Evolutionary conservation across 1,140 invertebrate genomes (phyloP).

Genomic region (Phymorhynchus buccinoides): DNA sequence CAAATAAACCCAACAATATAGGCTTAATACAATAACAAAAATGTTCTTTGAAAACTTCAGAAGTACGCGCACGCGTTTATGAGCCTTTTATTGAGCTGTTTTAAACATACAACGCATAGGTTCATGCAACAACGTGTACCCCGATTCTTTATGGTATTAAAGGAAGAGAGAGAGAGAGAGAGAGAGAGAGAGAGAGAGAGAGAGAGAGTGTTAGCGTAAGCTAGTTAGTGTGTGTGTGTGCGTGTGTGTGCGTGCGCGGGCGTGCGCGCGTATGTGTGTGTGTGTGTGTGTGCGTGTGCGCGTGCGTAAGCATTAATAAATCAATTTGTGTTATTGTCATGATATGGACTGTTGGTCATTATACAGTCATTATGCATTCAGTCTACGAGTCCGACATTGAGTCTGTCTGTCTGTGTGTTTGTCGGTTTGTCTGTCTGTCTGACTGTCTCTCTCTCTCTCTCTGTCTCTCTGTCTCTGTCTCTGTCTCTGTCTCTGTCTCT

Average conservation of each 20-base stretch:
- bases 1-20: too few relatives aligned
- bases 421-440: neutral
- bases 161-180: too few relatives aligned
- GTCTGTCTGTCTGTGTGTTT: slow-evolving; percentile 1
- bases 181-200: too few relatives aligned
- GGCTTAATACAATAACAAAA: too few relatives aligned
- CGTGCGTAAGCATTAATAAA: slow-evolving; percentile 20
- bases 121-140: neutral
- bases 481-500: neutral
- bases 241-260: neutral
- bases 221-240: neutral
- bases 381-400: neutral
- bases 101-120: neutral
- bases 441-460: neutral
- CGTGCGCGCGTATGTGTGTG: slow-evolving; percentile 32
- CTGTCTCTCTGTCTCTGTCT: neutral
- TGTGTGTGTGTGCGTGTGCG: slow-evolving; percentile 17
- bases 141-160: too few relatives aligned
- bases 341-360: too few relatives aligned
- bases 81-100: neutral
- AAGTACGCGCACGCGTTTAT: neutral
- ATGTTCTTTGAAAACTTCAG: neutral
- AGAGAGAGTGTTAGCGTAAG: neutral
- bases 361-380: neutral
- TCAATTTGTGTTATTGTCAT: slow-evolving; percentile 12